Base-by-base conservation (phyloP, 2,113 vertebrate genomes). In the Dunckerocampus dactyliophorus region DNA sequence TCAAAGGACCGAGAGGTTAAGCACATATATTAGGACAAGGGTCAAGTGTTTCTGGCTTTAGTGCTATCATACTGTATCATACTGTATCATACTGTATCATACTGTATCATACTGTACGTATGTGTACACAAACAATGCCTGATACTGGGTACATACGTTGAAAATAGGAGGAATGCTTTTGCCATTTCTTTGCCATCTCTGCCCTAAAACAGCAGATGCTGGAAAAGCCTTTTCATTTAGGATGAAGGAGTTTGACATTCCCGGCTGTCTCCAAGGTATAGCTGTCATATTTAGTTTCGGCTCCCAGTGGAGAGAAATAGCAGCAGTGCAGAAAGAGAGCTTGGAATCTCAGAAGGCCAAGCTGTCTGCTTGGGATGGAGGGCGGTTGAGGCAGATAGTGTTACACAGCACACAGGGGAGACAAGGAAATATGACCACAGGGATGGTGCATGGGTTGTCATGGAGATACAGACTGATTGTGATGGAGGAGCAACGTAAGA, bases 201-300 rank as follows among this genome's bases (percentile, higher is more conserved):
- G 39, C 13, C 11, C 13, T 43, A 43, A 43, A 42, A 56, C n/a
- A 21, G 54, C 54, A 72, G 65, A 71, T 20, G 34, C 45, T 19
- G 61, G 31, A 48, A 24, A 42, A 54, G 59, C 66, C 63, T 72
- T 63, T 59, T 65, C 68, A 56, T 82, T 63, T 58, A 42, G 59
- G 63, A 37, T 72, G 71, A 62, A 80, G 57, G 62, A 71, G 72
- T 66, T 59, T 81, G 79, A 84, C 81, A 81, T 81, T 78, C 70
- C 76, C 59, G 46, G 71, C 64, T 19, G 62, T 81, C 75, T 83
- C 82, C 75, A 65, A 70, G 77, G 70, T 80, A 76, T 60, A 59
- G 68, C 73, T 82, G 82, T 86, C 81, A 86, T 84, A 80, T 82
- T 84, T 78, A 79, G 81, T 85, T 83, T 82, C 78, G 75, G 77